Percentiles rank a stretch among this genome's conserved stretches.
Conservation (phyloP, 2,797 vertebrate species). For the Gila robusta region DNA sequence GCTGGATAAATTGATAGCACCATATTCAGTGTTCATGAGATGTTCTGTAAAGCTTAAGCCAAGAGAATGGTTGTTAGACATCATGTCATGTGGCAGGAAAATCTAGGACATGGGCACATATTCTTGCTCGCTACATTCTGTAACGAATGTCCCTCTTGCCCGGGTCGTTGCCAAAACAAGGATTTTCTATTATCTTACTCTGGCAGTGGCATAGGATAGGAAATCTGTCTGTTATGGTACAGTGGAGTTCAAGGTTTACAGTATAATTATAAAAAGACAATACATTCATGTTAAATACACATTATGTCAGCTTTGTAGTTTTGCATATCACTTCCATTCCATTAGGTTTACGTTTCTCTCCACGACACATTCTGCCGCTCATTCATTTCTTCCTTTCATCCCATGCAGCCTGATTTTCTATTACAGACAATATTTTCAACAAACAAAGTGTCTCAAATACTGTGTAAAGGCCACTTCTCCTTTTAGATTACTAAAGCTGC, state of each 20-base stretch:
- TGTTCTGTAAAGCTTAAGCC: neutral
- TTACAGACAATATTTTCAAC: constrained; percentile 35
- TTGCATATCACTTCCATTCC: neutral
- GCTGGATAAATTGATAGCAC: neutral
- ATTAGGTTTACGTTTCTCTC: neutral
- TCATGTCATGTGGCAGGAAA: neutral
- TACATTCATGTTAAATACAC: neutral
- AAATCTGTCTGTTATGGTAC: constrained; percentile 28
- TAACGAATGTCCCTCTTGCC: constrained; percentile 18
- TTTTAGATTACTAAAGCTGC: constrained; percentile 13
- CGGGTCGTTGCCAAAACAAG: constrained; percentile 43
- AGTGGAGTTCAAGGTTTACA: constrained; percentile 4
- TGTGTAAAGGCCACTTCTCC: constrained; percentile 32
- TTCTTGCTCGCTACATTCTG: neutral
- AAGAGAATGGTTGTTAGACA: neutral
- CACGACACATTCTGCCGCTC: neutral
- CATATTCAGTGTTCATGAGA: neutral
- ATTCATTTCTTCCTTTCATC: constrained; percentile 30
- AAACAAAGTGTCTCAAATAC: constrained; percentile 31
- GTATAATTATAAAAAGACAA: neutral
- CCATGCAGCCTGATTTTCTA: neutral
- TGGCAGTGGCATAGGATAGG: neutral
- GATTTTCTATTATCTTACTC: constrained; percentile 23
- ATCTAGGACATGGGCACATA: constrained; percentile 17
- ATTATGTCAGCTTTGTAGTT: constrained; percentile 9